Base-by-base conservation (phyloP, 1,140 invertebrate species). In the Magallana angulata region DNA sequence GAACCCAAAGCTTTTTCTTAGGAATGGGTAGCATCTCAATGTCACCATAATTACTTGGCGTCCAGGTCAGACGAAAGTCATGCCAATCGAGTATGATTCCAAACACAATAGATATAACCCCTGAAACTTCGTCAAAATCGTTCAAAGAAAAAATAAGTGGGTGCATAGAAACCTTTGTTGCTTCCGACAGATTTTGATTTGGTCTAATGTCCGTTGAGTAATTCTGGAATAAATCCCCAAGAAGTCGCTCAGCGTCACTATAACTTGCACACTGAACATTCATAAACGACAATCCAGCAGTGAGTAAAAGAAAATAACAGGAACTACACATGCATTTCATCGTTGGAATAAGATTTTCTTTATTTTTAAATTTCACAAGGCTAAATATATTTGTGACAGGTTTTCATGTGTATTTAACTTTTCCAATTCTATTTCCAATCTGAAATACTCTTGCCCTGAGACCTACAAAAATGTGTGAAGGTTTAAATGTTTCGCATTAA, bases 21-120 rank as follows among this genome's bases (percentile, higher is more conserved):
- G 16, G 60, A 24, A 87, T 24, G 24, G 60, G n/a, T 3, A 87
- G 12, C 3, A 56, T 1, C 8, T 56, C 16, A 5, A 68, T 68
- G 48, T 60, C 82, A 24, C 56, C 59, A 58, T 87, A 87, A 6
- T 58, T 7, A 12, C 18, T 24, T 12, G 86, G n/a, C 68, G 64
- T 64, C 86, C 86, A 87, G 6, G 57, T 62, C 56, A 87, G 76
- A 16, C 58, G 58, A 16, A 57, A 58, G 48, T 87, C 86, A 57
- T 83, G 62, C 86, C 86, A 87, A 1, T 14, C 11, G 14, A 68
- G 7, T 24, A 14, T 2, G 16, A 87, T 57, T 11, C 81, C 48
- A 48, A 11, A 14, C 11, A 82, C 48, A 30, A 83, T 83, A 11
- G 24, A 57, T 1, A 87, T 59, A 81, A 62, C 64, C 16, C 81